Percentiles rank a stretch among this genome's conserved stretches.
Evolutionary conservation across 2,113 vertebrate genomes (phyloP).

Genomic region (Oryctolagus cuniculus): mOryCun1.1 NC_091441.1:50050001-50050500

Average conservation of each 20-base stretch:
- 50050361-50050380: background rate
- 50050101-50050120: background rate
- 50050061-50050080: background rate
- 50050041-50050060: background rate
- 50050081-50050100: background rate
- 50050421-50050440: constrained; percentile 1
- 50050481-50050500: background rate
- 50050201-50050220: constrained; percentile 36
- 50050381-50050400: background rate
- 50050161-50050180: constrained; percentile 83
- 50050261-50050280: constrained; percentile 30
- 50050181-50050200: constrained; percentile 89
- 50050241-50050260: constrained; percentile 18
- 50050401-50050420: background rate
- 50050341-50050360: background rate
- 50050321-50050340: background rate
- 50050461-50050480: background rate
- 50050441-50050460: background rate
- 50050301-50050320: background rate
- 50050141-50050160: constrained; percentile 52
- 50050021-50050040: constrained; percentile 64
- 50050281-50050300: background rate
- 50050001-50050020: constrained; percentile 75
- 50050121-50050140: background rate
- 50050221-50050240: constrained; percentile 75